These are phyloP conservation scores for Patiria pectinifera DNA, from an alignment of 53 echinoderm and acorn worm genomes.

Conservation along the genomic window DNA sequence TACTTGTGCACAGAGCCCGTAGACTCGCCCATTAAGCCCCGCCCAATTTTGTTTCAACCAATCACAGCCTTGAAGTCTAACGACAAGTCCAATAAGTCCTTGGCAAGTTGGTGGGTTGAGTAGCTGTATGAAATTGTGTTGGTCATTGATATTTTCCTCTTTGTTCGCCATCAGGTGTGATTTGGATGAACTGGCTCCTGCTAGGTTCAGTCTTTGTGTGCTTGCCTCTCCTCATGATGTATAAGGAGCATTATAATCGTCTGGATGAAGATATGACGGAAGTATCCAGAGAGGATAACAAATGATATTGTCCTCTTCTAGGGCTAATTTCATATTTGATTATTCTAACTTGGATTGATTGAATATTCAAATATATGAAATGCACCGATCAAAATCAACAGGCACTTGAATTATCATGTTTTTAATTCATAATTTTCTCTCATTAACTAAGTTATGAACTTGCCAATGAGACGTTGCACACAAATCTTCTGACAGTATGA, in stretches of 20 bases:
- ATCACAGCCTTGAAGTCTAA: too few relatives aligned
- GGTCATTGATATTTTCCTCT: not conserved
- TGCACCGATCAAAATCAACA: too few relatives aligned
- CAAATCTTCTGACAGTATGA: too few relatives aligned
- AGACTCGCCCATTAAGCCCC: too few relatives aligned
- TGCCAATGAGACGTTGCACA: too few relatives aligned
- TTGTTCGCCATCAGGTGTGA: conserved; percentile 20
- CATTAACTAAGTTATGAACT: too few relatives aligned
- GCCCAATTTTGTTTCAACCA: too few relatives aligned
- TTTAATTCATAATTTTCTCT: too few relatives aligned
- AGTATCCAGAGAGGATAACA: not conserved
- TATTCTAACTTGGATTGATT: not conserved
- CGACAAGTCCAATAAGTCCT: too few relatives aligned
- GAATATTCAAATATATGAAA: too few relatives aligned
- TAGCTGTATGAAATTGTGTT: not conserved
- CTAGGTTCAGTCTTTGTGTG: conserved; percentile 67
- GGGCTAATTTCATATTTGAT: not conserved
- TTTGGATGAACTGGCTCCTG: conserved; percentile 90
- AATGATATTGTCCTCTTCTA: not conserved
- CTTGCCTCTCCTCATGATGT: conserved; percentile 78
- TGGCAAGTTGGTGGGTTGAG: not conserved
- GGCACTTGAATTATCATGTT: too few relatives aligned
- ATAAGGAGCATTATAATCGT: conserved; percentile 85
- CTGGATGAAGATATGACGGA: conserved; percentile 65
- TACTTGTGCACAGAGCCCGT: too few relatives aligned